A percentile compares a stretch with the other conserved stretches of the same genome.
Conservation (phyloP, 2,797 vertebrate species). For the Margarornis squamiger region DNA sequence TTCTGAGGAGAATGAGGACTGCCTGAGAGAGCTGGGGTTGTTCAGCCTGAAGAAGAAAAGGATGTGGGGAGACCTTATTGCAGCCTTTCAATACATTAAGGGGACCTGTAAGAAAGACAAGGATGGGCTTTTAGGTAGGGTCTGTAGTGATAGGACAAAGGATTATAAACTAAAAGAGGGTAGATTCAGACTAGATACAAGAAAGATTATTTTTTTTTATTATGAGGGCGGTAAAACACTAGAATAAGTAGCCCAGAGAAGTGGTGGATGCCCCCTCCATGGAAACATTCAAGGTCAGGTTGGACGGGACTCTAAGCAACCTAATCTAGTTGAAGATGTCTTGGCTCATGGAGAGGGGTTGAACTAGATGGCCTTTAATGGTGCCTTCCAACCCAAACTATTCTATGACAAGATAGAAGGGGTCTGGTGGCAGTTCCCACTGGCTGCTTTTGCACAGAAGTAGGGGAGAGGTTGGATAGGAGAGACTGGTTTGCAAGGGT, state of each 20-base stretch:
- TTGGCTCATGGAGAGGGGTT: neutral
- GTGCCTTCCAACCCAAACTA: neutral
- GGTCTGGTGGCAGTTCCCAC: neutral
- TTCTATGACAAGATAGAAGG: neutral
- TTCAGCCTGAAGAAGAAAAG: neutral
- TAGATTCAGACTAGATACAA: neutral
- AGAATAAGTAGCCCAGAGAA: neutral
- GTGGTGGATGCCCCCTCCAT: neutral
- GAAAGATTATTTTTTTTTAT: neutral
- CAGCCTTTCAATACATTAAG: neutral
- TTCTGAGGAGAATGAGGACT: neutral
- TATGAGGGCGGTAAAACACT: neutral
- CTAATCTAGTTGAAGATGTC: neutral
- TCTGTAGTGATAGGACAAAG: neutral
- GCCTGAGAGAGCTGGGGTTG: neutral
- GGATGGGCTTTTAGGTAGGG: neutral
- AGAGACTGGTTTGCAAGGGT: neutral
- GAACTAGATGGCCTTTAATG: neutral
- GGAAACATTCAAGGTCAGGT: neutral
- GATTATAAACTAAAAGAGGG: neutral
- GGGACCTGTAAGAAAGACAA: neutral
- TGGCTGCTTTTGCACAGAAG: neutral
- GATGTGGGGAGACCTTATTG: neutral
- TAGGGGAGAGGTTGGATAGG: neutral
- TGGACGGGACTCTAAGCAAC: neutral